Conservation (phyloP, 2,888 invertebrate genomes). For the Xanthia icteritia region DNA sequence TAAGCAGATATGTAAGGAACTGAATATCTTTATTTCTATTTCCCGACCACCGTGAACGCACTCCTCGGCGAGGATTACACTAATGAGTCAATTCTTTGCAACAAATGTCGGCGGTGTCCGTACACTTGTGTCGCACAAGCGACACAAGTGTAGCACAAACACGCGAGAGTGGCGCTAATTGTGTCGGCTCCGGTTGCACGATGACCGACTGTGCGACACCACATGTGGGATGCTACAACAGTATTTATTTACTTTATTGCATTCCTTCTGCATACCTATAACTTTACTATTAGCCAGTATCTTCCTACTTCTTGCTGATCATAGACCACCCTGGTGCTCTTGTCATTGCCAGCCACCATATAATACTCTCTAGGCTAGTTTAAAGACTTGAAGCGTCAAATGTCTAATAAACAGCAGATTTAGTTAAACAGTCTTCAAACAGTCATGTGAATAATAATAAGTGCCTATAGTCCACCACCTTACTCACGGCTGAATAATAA, state of each 20-base stretch:
- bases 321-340: background rate
- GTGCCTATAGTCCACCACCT: background rate
- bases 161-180: constrained; percentile 69
- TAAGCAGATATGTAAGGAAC: background rate
- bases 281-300: background rate
- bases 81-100: constrained; percentile 53
- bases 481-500: background rate
- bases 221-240: constrained; percentile 43
- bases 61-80: constrained; percentile 23
- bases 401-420: background rate
- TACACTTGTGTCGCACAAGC: constrained; percentile 46
- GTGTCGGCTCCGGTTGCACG: constrained; percentile 65
- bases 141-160: constrained; percentile 63
- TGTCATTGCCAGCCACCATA: background rate
- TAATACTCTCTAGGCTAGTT: too few relatives aligned
- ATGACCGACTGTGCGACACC: constrained; percentile 50
- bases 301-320: too few relatives aligned
- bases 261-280: background rate
- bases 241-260: background rate
- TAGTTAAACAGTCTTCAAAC: background rate
- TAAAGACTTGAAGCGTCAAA: background rate
- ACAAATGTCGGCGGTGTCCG: constrained; percentile 33
- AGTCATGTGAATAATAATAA: background rate
- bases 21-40: background rate
- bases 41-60: background rate